Evolutionary conservation across 2,888 invertebrate species (phyloP), one percentile per base, ranked within the genome.

Genomic region (Limnephilus auricula): DNA sequence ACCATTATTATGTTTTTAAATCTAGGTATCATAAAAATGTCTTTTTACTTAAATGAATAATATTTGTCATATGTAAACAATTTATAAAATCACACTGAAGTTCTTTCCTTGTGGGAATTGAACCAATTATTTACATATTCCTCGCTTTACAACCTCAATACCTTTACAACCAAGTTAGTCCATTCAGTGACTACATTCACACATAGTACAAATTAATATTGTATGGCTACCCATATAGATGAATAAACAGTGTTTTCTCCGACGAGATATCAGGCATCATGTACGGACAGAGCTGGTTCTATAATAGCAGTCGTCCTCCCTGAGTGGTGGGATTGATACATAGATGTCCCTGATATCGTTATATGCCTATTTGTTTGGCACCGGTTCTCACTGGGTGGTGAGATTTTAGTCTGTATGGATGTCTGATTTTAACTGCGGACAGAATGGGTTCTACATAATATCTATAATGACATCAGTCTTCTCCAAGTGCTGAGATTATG

Each of bases 1-100:
- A 82, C 82, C 32, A 82, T 25, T 82, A 82, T 82, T 82, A 82
- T 82, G 25, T 34, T 82, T 34, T 10, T 82, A 65, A 65, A 65
- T 65, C 65, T 65, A 65, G 65, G 65, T 65, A 65, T 65, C 65
- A 65, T 65, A n/a, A 65, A 65, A 65, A n/a, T 65, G 65, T 65
- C 65, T 25, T 65, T 65, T 65, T 25, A 25, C 9, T 25, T 65
- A 25, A 65, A 65, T 65, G 65, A 25, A 65, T 65, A 65, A 65
- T 65, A 18, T 18, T 50, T 50, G 18, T 50, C 50, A 50, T 40
- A 50, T 25, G 25, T 65, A 25, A 18, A 65, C 25, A 65, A 65
- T 65, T 65, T 65, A 65, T 25, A 65, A 65, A 65, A 65, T 65
- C 65, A 65, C n/a, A 25, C n/a, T 1, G 25, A 25, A 2, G n/a